These are phyloP conservation scores for Sarcophaga variegata DNA, from an alignment of 2,888 invertebrate species.

Conservation along the genomic window DNA sequence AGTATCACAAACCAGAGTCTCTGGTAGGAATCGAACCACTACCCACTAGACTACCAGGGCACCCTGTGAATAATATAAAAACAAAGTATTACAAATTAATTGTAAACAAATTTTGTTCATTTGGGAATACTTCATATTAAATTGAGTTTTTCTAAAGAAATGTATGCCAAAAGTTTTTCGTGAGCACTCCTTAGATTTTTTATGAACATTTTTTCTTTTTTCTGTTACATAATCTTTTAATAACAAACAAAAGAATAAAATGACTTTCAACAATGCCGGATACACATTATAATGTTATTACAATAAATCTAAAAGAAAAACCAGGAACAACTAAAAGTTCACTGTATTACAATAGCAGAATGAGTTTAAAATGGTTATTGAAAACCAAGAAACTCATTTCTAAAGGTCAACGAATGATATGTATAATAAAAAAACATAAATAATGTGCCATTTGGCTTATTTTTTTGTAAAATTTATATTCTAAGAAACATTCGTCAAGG, in stretches of 20 bases:
- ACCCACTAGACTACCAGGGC: too few species aligned
- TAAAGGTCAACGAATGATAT: too few species aligned
- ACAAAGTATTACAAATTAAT: too few species aligned
- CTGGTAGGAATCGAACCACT: too few species aligned
- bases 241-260: constrained; percentile 62
- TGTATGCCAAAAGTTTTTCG: not conserved
- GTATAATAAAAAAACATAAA: too few species aligned
- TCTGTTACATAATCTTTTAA: constrained; percentile 54
- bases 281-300: not conserved
- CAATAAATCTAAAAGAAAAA: not conserved
- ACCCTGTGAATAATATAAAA: too few species aligned
- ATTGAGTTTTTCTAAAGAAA: too few species aligned
- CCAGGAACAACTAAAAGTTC: constrained; percentile 27
- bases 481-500: too few species aligned
- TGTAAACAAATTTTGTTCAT: too few species aligned
- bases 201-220: constrained; percentile 53
- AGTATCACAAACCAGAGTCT: too few species aligned
- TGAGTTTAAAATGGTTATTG: constrained; percentile 6
- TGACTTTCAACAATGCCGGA: constrained; percentile 68
- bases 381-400: not conserved
- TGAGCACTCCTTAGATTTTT: not conserved
- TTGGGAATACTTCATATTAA: too few species aligned
- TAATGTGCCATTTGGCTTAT: too few species aligned
- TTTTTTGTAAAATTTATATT: not conserved
- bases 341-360: constrained; percentile 41